phyloP scores from a whole-genome alignment of 2,797 vertebrate species.

The Microctenopoma lineatum region DNA sequence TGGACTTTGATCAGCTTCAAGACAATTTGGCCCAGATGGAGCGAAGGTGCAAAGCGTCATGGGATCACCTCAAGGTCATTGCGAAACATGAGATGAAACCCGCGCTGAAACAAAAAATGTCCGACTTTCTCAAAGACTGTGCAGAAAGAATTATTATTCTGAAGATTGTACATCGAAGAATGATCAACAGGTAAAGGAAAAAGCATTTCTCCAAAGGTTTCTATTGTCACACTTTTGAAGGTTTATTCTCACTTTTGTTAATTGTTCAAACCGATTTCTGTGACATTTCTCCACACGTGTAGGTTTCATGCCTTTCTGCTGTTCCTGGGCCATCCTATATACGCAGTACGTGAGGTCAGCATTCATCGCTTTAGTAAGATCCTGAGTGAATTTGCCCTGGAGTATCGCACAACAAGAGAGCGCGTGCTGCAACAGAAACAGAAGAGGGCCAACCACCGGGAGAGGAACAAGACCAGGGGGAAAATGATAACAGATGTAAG shows the following conservation, averaged over 20 bases:
- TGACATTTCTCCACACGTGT: conserved; percentile 44
- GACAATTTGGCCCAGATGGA: conserved; percentile 97
- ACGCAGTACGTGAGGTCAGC: conserved; percentile 92
- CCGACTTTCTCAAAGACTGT: conserved; percentile 96
- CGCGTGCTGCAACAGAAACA: conserved; percentile 96
- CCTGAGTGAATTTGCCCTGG: conserved; percentile 96
- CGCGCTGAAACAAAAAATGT: conserved; percentile 94
- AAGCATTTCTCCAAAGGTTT: neutral
- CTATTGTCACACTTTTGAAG: neutral
- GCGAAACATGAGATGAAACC: conserved; percentile 97
- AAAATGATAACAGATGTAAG: conserved; percentile 99
- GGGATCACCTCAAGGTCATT: conserved; percentile 98
- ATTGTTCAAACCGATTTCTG: neutral
- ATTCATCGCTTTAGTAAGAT: conserved; percentile 96
- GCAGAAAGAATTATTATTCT: conserved; percentile 97
- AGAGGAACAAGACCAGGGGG: conserved; percentile 98
- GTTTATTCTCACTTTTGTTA: no score
- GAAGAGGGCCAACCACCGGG: conserved; percentile 96
- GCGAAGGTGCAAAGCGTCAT: conserved; percentile 95
- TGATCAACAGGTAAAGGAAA: conserved; percentile 93
- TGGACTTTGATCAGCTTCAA: conserved; percentile 98
- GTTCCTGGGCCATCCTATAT: conserved; percentile 94
- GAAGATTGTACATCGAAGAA: conserved; percentile 95
- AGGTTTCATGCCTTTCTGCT: conserved; percentile 97
- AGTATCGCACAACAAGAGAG: conserved; percentile 96